These are phyloP conservation scores for Zenarchopterus dispar DNA, from an alignment of 2,797 vertebrate genomes.

Conservation along the genomic window DNA sequence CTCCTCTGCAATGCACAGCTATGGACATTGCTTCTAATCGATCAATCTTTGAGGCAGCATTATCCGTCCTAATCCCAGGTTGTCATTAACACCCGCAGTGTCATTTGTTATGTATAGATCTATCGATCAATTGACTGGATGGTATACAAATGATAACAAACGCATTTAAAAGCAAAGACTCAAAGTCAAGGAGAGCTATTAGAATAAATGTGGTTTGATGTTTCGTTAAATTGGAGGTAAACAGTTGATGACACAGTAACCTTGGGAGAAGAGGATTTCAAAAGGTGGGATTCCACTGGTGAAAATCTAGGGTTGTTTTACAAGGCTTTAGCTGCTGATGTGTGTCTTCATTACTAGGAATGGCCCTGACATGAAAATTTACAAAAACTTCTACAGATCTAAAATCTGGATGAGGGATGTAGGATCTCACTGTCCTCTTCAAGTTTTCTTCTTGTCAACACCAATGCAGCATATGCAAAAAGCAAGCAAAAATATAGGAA, in stretches of 20 bases:
- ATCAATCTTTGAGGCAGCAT: conserved; percentile 72
- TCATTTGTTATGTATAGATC: conserved; percentile 82
- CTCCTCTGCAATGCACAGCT: conserved; percentile 33
- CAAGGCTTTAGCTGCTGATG: no score
- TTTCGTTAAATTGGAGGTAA: conserved; percentile 31
- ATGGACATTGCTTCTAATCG: conserved; percentile 51
- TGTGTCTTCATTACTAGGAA: no score
- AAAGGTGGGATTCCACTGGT: not conserved
- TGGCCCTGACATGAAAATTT: no score
- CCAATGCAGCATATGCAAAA: no score
- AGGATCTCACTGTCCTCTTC: no score
- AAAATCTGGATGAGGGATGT: no score
- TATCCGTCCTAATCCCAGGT: conserved; percentile 80
- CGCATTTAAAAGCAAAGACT: conserved; percentile 65
- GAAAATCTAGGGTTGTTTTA: no score
- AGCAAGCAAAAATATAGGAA: no score
- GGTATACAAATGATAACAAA: conserved; percentile 81
- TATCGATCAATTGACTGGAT: conserved; percentile 78
- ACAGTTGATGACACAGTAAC: conserved; percentile 4
- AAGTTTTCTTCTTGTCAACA: no score
- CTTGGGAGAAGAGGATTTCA: conserved; percentile 15
- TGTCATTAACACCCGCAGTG: conserved; percentile 81
- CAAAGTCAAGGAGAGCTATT: conserved; percentile 61
- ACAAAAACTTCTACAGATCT: no score
- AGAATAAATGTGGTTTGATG: conserved; percentile 67